Percentiles rank a stretch among this genome's conserved stretches.
phyloP scores from a whole-genome alignment of 2,113 vertebrate genomes.

The Synodontis membranacea region DNA sequence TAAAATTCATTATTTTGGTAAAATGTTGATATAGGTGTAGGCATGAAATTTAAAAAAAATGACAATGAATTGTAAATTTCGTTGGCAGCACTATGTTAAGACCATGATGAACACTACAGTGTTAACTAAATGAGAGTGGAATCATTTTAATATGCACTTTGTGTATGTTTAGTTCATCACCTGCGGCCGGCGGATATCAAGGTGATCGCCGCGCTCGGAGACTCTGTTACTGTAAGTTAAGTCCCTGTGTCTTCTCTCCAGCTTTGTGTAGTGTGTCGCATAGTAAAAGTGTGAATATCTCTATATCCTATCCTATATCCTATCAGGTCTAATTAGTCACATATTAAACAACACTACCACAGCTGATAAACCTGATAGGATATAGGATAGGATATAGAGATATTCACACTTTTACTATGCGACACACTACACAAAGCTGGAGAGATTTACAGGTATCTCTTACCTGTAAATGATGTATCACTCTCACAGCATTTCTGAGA shows the following conservation, averaged over 20 bases:
- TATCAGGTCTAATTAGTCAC: too few relatives aligned
- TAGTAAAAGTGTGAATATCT: not conserved
- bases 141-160: not conserved
- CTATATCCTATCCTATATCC: too few relatives aligned
- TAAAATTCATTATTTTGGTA: not conserved
- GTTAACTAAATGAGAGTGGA: not conserved
- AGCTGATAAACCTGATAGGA: too few relatives aligned
- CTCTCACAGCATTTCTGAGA: not conserved
- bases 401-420: not conserved
- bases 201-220: constrained; percentile 85
- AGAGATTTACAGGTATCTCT: constrained; percentile 3
- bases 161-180: constrained; percentile 73
- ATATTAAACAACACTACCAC: too few relatives aligned
- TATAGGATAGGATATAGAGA: not conserved
- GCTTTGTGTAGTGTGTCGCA: not conserved
- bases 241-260: not conserved
- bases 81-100: not conserved
- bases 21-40: not conserved
- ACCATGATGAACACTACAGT: not conserved
- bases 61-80: not conserved
- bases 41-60: not conserved
- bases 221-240: constrained; percentile 81
- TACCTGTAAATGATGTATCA: not conserved
- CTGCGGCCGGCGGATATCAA: constrained; percentile 83
- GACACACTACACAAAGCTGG: not conserved